These are phyloP conservation scores for Halcyon badia DNA, from an alignment of 2,797 vertebrate genomes.

Conservation along the genomic window DNA sequence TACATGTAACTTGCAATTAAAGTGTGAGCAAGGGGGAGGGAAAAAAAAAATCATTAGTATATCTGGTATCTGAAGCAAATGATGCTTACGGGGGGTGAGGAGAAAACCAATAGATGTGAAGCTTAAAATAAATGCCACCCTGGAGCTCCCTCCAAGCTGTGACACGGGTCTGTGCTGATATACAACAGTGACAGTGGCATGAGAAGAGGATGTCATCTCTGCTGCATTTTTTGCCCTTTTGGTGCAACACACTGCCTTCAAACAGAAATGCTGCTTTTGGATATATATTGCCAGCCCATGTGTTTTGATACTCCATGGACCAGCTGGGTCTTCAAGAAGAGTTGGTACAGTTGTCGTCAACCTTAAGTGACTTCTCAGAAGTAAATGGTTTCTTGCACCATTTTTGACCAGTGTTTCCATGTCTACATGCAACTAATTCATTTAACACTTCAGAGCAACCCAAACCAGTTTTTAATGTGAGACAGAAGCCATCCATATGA, in stretches of 20 bases:
- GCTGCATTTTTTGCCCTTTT: neutral
- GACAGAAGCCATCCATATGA: neutral
- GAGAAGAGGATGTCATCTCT: neutral
- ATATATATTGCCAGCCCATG: neutral
- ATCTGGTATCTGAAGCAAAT: constrained; percentile 74
- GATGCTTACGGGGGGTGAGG: constrained; percentile 76
- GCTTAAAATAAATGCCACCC: constrained; percentile 75
- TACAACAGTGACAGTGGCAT: neutral
- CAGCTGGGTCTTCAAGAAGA: neutral
- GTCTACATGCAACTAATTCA: neutral
- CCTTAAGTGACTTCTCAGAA: neutral
- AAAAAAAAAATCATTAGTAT: constrained; percentile 77
- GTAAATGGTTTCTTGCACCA: neutral
- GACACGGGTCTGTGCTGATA: neutral
- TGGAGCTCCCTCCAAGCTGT: neutral
- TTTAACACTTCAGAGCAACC: neutral
- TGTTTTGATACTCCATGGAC: neutral
- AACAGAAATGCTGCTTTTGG: neutral
- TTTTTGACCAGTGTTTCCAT: neutral
- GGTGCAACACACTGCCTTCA: fast-evolving
- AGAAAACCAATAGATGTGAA: constrained; percentile 79
- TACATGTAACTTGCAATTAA: constrained; percentile 82
- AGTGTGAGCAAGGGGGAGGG: constrained; percentile 78
- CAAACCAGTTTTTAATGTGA: neutral
- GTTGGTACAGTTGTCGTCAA: fast-evolving